Percentiles rank a stretch among this genome's conserved stretches.
Conservation (phyloP, 2,797 vertebrate species). For the Diceros bicornis region DNA sequence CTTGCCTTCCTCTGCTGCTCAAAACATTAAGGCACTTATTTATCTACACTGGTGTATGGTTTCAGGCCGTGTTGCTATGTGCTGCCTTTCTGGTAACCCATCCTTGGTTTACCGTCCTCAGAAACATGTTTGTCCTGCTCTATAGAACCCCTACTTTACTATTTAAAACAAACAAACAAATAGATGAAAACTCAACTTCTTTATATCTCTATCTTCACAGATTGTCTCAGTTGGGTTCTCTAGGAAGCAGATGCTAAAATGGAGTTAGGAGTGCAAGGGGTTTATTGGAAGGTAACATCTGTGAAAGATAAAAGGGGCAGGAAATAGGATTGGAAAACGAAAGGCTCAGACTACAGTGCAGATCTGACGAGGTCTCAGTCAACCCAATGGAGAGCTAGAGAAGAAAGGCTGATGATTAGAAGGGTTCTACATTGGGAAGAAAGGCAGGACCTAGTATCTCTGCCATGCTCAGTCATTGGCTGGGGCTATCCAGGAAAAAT, state of each 20-base stretch:
- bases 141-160: background rate
- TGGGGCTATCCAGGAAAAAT: background rate
- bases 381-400: background rate
- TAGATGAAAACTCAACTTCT: background rate
- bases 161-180: background rate
- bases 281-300: background rate
- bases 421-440: background rate
- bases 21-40: background rate
- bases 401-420: background rate
- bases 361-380: background rate
- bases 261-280: background rate
- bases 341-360: background rate
- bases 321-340: background rate
- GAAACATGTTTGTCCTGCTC: background rate
- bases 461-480: background rate
- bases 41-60: background rate
- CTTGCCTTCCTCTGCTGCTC: background rate
- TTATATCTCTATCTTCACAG: background rate
- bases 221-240: background rate
- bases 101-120: background rate
- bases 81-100: background rate
- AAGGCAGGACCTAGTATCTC: background rate
- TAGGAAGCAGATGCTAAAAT: constrained; percentile 35
- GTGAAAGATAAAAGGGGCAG: background rate
- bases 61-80: background rate